Conservation (phyloP, 2,888 invertebrate species). For the Pyralis farinalis region DNA sequence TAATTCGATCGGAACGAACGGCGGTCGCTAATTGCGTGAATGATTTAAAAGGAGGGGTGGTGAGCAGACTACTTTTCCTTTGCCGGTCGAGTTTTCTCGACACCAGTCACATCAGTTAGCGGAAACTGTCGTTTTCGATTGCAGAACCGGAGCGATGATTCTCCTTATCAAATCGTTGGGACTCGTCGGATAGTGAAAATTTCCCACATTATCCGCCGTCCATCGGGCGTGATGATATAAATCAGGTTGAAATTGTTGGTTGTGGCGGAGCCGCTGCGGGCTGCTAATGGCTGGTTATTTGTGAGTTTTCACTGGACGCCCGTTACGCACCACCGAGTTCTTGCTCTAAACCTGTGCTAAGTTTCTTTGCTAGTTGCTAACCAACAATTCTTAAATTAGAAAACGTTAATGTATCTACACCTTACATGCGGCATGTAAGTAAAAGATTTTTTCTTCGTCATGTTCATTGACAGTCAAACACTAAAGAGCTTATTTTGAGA, state of each 20-base stretch:
- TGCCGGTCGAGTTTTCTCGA: constrained; percentile 69
- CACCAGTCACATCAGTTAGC: constrained; percentile 59
- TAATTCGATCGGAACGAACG: constrained; percentile 8
- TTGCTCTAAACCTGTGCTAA: constrained; percentile 10
- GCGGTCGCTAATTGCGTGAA: constrained; percentile 7
- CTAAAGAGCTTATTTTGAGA: too few species aligned
- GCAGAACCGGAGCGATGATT: constrained; percentile 69
- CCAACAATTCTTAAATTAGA: background rate
- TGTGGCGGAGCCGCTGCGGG: constrained; percentile 56
- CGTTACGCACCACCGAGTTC: constrained; percentile 61
- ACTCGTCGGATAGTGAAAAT: constrained; percentile 67
- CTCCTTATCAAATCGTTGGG: constrained; percentile 74
- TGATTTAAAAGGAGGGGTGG: constrained; percentile 19
- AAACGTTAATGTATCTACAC: background rate
- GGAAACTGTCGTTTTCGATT: constrained; percentile 77
- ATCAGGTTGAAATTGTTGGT: constrained; percentile 75
- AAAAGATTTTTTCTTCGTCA: too few species aligned
- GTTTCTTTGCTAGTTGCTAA: background rate
- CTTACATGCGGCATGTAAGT: too few species aligned
- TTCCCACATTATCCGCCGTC: constrained; percentile 75
- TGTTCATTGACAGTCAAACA: too few species aligned
- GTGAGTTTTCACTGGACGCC: constrained; percentile 72
- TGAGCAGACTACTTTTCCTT: constrained; percentile 59
- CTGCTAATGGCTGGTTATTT: constrained; percentile 70
- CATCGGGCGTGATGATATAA: constrained; percentile 68